Percentiles rank a stretch among this genome's conserved stretches.
These are phyloP conservation scores for Microctenopoma lineatum DNA, from an alignment of 2,797 vertebrate species.

Conservation along the genomic window DNA sequence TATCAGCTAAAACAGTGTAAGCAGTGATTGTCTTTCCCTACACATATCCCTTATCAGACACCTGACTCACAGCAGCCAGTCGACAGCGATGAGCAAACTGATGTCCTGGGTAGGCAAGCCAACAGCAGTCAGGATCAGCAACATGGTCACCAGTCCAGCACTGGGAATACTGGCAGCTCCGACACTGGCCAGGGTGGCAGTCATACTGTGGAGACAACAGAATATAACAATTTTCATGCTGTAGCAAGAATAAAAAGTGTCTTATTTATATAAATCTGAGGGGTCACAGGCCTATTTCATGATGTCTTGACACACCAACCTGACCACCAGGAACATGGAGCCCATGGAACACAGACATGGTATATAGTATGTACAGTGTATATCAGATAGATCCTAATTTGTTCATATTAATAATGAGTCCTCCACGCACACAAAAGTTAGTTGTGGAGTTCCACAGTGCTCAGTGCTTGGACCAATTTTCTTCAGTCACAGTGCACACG, in stretches of 20 bases:
- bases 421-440: no score
- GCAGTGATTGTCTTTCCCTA: neutral
- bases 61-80: constrained; percentile 88
- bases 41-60: constrained; percentile 28
- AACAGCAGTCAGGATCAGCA: constrained; percentile 87
- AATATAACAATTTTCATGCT: neutral
- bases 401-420: no score
- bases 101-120: constrained; percentile 85
- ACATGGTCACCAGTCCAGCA: constrained; percentile 89
- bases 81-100: constrained; percentile 88
- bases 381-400: no score
- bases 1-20: neutral
- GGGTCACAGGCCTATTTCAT: no score
- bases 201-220: constrained; percentile 77
- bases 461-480: no score
- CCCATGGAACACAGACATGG: no score
- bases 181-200: constrained; percentile 88
- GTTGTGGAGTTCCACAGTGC: no score
- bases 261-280: no score
- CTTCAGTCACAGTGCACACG: no score
- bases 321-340: no score
- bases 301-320: neutral
- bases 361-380: no score
- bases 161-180: constrained; percentile 90
- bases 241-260: neutral